Conservation (phyloP, 2,888 invertebrate species). For the Eilema sororculum region DNA sequence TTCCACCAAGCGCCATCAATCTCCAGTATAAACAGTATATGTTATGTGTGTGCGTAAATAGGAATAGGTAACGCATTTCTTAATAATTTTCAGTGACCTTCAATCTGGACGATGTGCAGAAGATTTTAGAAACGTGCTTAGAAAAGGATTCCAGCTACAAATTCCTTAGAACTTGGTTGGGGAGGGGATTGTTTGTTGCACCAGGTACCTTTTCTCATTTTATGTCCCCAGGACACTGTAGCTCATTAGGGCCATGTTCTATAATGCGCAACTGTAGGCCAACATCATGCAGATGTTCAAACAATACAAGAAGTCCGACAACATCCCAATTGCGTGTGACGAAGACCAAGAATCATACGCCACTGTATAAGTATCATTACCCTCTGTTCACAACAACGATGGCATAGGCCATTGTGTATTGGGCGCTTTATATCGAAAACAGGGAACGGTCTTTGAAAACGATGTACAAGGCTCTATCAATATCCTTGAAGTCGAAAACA, state of each 20-base stretch:
- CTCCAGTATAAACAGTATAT: too few relatives aligned
- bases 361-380: too few relatives aligned
- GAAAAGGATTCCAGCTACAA: constrained; percentile 74
- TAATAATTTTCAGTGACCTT: constrained; percentile 60
- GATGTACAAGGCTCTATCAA: too few relatives aligned
- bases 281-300: neutral
- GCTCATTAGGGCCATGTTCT: neutral
- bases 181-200: constrained; percentile 76
- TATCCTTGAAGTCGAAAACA: too few relatives aligned
- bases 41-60: neutral
- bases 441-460: too few relatives aligned
- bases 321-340: too few relatives aligned
- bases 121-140: constrained; percentile 72
- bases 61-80: neutral
- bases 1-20: too few relatives aligned
- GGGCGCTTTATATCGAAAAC: too few relatives aligned
- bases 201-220: constrained; percentile 58
- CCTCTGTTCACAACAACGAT: too few relatives aligned
- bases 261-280: neutral
- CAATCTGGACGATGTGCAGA: constrained; percentile 73
- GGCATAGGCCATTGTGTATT: too few relatives aligned
- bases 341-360: too few relatives aligned
- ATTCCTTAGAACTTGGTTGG: constrained; percentile 72
- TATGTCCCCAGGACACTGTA: neutral
- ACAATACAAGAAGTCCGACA: neutral